phyloP scores from a whole-genome alignment of 2,113 vertebrate species.

The Rhagologus leucostigma region DNA sequence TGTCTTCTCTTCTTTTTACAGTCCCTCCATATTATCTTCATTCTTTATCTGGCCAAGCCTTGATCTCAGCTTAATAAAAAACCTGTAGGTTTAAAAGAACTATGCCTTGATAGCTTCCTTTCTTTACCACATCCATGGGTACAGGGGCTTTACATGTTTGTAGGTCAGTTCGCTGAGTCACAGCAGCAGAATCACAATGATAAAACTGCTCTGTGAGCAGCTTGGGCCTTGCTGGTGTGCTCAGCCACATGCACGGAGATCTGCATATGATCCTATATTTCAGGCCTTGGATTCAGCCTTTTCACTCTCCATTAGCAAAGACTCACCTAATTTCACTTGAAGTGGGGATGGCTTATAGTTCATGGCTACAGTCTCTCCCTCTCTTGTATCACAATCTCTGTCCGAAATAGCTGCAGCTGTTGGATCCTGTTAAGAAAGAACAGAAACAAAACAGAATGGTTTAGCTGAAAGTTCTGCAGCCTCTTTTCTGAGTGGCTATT shows the following conservation, averaged over 20 bases:
- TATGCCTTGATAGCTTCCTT: not conserved
- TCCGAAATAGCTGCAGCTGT: slow-evolving; percentile 85
- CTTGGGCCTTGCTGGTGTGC: not conserved
- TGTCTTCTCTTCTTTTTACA: not conserved
- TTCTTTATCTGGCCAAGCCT: not conserved
- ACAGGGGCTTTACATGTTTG: not conserved
- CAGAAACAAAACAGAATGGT: not conserved
- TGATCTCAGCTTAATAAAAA: not conserved
- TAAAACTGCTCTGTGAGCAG: not conserved
- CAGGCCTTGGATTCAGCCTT: not conserved
- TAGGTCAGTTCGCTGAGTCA: not conserved
- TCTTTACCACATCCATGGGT: not conserved
- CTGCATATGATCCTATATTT: not conserved
- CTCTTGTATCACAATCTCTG: slow-evolving; percentile 82
- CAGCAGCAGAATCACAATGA: not conserved
- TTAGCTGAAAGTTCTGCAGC: not conserved
- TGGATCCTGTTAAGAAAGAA: slow-evolving; percentile 81
- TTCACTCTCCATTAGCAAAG: not conserved
- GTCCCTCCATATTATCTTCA: not conserved
- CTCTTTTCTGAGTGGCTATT: not conserved
- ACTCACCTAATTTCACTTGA: slow-evolving; percentile 94
- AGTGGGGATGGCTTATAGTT: slow-evolving; percentile 96
- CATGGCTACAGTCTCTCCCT: slow-evolving; percentile 90
- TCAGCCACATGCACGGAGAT: accelerated
- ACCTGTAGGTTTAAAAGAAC: not conserved